Evolutionary conservation across 2,888 invertebrate genomes (phyloP).

Genomic region (Pollenia amentaria): DNA sequence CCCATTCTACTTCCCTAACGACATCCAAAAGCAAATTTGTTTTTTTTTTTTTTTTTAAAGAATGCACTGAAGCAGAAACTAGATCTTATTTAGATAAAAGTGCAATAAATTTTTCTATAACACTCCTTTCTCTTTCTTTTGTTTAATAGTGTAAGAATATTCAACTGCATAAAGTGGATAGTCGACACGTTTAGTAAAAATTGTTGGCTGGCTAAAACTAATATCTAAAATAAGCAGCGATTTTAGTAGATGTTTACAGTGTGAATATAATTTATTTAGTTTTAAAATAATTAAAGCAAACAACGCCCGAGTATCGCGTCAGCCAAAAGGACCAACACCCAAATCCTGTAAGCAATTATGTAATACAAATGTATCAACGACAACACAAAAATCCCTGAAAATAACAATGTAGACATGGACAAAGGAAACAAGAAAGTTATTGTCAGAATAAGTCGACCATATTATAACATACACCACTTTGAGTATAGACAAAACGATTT

Average conservation of each 20-base stretch:
- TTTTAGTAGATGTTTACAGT: neutral
- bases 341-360: constrained; percentile 48
- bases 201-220: neutral
- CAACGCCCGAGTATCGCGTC: constrained; percentile 2
- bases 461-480: too few relatives aligned
- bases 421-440: neutral
- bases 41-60: constrained; percentile 41
- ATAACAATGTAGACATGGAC: neutral
- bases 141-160: neutral
- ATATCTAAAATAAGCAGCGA: neutral
- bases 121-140: neutral
- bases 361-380: neutral
- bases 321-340: neutral
- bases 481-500: too few relatives aligned
- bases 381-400: neutral
- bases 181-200: constrained; percentile 1
- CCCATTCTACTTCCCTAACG: neutral
- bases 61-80: constrained; percentile 56
- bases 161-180: neutral
- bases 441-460: too few relatives aligned
- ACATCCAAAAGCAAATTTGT: constrained; percentile 43
- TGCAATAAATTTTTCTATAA: constrained; percentile 59
- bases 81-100: constrained; percentile 71
- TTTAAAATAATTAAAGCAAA: neutral
- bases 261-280: constrained; percentile 39